Evolutionary conservation across 2,888 invertebrate genomes (phyloP).

Genomic region (Prostheceraeus crozeri): DNA sequence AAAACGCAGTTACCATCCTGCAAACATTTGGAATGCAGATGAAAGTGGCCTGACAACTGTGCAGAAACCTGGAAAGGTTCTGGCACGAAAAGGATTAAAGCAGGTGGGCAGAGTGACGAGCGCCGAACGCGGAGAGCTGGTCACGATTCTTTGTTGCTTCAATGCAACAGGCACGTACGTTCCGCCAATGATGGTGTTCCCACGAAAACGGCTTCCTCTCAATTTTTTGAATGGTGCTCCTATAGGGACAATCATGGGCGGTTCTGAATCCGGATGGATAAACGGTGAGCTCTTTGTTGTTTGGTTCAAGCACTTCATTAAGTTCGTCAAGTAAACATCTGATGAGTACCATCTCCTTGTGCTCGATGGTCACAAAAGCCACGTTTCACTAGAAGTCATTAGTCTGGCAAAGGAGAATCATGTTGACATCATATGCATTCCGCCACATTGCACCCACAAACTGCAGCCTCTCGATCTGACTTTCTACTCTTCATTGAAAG

Average conservation of each 20-base stretch:
- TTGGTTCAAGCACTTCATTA: constrained; percentile 34
- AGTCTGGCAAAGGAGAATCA: constrained; percentile 35
- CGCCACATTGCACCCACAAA: too few relatives aligned
- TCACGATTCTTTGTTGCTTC: constrained; percentile 57
- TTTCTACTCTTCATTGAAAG: too few relatives aligned
- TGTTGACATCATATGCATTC: too few relatives aligned
- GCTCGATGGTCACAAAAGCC: constrained; percentile 26
- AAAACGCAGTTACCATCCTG: constrained; percentile 34
- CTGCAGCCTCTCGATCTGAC: too few relatives aligned
- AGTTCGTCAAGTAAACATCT: not conserved
- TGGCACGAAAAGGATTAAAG: constrained; percentile 49
- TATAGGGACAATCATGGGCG: constrained; percentile 46
- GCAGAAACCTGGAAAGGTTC: constrained; percentile 50
- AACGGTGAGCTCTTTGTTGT: constrained; percentile 33
- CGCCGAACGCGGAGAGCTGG: constrained; percentile 52
- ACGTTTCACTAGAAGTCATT: constrained; percentile 4
- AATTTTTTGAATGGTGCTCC: constrained; percentile 55
- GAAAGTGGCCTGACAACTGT: constrained; percentile 56
- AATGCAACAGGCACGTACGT: constrained; percentile 54
- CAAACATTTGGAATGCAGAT: constrained; percentile 53
- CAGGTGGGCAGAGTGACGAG: constrained; percentile 53
- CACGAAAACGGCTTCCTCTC: constrained; percentile 54
- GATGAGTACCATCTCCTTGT: not conserved
- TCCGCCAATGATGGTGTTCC: constrained; percentile 59
- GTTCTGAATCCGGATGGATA: constrained; percentile 36